Evolutionary conservation across 2,888 invertebrate genomes (phyloP), one percentile per base, ranked within the genome.

Genomic region (Drosophila kambysellisi): DNA sequence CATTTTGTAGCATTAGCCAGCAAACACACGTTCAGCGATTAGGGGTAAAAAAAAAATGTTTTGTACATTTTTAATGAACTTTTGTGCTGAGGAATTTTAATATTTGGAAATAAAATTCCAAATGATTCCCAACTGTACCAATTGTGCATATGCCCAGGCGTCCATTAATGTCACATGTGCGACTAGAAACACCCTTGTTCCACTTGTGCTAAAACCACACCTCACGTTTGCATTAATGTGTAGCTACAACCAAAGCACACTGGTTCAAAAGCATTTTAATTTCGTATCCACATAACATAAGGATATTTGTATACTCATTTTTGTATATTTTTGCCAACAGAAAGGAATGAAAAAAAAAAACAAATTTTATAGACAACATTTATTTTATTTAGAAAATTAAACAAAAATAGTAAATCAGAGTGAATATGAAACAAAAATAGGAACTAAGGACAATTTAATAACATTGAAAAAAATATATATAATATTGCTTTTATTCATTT

Each of bases 41-140:
- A 61, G 52, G 35, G 52, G 8, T 9, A 11, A 15, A 61, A 61
- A 35, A 33, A 20, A 33, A 20, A 72, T 71, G 29, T 29, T 37
- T 33, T 25, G 6, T n/a, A 11, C 6, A 46, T 39, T 39, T 53
- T 69, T 62, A 50, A 65, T 58, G 35, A 57, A 32, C 57, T 53
- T 50, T 58, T 77, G 64, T 53, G 29, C n/a, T 39, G 29, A 54
- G 41, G 64, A 60, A 78, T 71, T 77, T 53, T 3, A 20, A 61
- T 66, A 37, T 53, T 63, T 60, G 53, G 39, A 29, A 37, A 52
- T 32, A 25, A 15, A 25, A 8, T 46, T 15, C 4, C 0, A 8
- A 46, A 15, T 11, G 8, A 46, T 29, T 17, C 51, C 32, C 41
- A 48, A 48, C 51, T 62, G 54, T 51, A 51, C 25, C 30, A 41